Percentiles rank a stretch among this genome's conserved stretches.
phyloP scores from a whole-genome alignment of 2,113 vertebrate genomes.

The Actenoides lindsayi region DNA sequence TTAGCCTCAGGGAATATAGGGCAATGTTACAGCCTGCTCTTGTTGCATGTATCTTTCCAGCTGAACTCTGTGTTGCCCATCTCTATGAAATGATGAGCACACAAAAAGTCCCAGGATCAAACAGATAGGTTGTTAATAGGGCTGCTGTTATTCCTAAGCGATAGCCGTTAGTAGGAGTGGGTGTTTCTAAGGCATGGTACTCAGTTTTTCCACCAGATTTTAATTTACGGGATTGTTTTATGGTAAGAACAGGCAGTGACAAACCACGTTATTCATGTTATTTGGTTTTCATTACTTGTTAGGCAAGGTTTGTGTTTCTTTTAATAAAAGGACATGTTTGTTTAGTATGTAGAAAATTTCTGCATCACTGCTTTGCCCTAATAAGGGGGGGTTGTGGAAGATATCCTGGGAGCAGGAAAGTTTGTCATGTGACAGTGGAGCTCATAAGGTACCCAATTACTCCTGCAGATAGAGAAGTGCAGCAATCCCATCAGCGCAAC shows the following conservation, averaged over 20 bases:
- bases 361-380: fast-evolving
- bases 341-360: background rate
- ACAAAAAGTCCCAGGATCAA: conserved; percentile 11
- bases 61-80: conserved; percentile 51
- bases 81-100: conserved; percentile 20
- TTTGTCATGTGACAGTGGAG: background rate
- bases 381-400: background rate
- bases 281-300: background rate
- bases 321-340: background rate
- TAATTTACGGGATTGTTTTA: background rate
- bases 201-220: background rate
- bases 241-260: background rate
- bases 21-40: conserved; percentile 24
- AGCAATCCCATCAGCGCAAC: no score
- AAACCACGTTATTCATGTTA: background rate
- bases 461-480: background rate
- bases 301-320: background rate
- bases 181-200: background rate
- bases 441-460: background rate
- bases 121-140: background rate
- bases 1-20: conserved; percentile 72
- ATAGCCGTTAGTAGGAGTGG: background rate
- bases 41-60: conserved; percentile 40
- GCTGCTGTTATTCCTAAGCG: background rate
- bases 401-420: background rate